A percentile compares a stretch with the other conserved stretches of the same genome.
Conservation (phyloP, 2,797 vertebrate genomes). For the Euthynnus affinis region DNA sequence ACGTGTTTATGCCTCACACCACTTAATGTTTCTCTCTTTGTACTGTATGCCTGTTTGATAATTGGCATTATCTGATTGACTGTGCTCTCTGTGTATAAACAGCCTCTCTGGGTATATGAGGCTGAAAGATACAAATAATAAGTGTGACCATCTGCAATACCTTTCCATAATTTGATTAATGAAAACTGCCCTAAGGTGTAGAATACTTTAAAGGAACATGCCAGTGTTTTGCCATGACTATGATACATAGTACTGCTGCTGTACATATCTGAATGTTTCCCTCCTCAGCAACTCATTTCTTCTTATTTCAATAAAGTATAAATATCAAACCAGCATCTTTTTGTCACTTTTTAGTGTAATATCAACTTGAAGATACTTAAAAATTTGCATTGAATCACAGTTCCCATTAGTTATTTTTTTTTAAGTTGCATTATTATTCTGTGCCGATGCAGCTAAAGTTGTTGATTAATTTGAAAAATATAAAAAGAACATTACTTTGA, state of each 20-base stretch:
- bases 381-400: background rate
- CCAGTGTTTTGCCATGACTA: slow-evolving; percentile 6
- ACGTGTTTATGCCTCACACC: slow-evolving; percentile 52
- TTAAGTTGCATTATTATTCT: background rate
- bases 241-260: background rate
- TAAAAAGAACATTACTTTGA: background rate
- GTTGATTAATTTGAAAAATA: background rate
- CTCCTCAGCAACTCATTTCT: background rate
- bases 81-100: slow-evolving; percentile 37
- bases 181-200: slow-evolving; percentile 29
- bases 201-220: slow-evolving; percentile 15
- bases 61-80: slow-evolving; percentile 60
- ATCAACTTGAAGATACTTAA: background rate
- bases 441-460: background rate
- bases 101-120: slow-evolving; percentile 35
- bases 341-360: background rate
- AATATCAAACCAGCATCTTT: background rate
- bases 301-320: background rate
- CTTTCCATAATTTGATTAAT: slow-evolving; percentile 36
- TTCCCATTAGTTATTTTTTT: background rate
- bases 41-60: slow-evolving; percentile 57
- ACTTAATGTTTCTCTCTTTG: slow-evolving; percentile 59
- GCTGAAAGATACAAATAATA: slow-evolving; percentile 50
- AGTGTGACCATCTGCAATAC: slow-evolving; percentile 44
- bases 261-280: background rate